phyloP scores from a whole-genome alignment of 2,797 vertebrate species.

The Danio aesculapii region DNA sequence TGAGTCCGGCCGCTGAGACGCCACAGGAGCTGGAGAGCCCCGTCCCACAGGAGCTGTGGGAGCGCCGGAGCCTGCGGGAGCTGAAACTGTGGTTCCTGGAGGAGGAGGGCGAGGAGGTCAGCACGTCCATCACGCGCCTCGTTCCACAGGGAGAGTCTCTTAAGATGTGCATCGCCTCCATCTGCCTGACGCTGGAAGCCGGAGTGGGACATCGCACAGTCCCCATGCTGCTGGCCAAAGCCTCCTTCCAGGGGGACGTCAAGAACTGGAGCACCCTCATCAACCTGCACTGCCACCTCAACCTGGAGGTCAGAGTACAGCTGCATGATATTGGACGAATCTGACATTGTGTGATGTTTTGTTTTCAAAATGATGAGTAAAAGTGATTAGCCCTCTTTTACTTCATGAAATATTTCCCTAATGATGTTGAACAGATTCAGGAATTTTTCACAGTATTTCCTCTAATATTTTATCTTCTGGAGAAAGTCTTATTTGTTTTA shows the following conservation, averaged over 20 bases:
- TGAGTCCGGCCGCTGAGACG: conserved; percentile 86
- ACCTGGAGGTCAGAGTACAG: conserved; percentile 75
- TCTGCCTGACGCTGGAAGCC: conserved; percentile 94
- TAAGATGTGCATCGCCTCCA: conserved; percentile 85
- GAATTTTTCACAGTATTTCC: no score
- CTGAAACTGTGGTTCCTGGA: conserved; percentile 97
- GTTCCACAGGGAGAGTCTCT: conserved; percentile 87
- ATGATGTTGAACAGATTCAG: no score
- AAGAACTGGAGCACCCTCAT: conserved; percentile 95
- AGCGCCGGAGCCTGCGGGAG: conserved; percentile 85
- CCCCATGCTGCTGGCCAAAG: conserved; percentile 96
- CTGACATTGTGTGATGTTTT: no score
- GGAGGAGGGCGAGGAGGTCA: conserved; percentile 82
- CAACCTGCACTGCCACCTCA: conserved; percentile 86
- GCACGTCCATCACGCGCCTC: conserved; percentile 72
- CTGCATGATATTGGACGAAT: background rate
- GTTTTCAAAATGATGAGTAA: no score
- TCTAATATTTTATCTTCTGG: no score
- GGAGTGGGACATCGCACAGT: conserved; percentile 94
- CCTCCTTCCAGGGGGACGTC: conserved; percentile 88
- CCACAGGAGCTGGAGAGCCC: conserved; percentile 82
- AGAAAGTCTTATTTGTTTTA: no score
- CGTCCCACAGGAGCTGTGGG: conserved; percentile 86
- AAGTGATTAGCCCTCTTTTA: no score
- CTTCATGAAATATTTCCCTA: no score